Evolutionary conservation across 2,113 vertebrate species (phyloP).

Genomic region (Arizona elegans): DNA sequence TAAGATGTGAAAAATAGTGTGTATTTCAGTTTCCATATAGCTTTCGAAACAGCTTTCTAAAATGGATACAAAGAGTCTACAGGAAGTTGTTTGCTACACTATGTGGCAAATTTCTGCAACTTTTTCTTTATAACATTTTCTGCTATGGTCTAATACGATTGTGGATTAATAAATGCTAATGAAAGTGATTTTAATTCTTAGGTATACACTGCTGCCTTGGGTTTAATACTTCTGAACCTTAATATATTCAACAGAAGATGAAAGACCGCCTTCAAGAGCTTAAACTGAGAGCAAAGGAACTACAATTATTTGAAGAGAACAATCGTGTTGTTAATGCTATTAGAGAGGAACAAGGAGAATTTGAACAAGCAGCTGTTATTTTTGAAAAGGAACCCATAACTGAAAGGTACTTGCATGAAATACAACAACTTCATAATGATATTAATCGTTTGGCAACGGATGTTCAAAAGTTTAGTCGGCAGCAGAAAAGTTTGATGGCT

Average conservation of each 20-base stretch:
- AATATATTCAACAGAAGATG: constrained; percentile 68
- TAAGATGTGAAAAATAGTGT: not conserved
- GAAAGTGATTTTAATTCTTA: constrained; percentile 10
- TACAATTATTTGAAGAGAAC: constrained; percentile 54
- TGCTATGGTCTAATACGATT: not conserved
- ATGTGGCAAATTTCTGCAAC: not conserved
- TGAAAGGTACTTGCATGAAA: constrained; percentile 81
- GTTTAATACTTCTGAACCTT: constrained; percentile 6
- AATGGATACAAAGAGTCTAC: not conserved
- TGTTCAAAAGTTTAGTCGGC: constrained; percentile 82
- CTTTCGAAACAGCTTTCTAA: not conserved
- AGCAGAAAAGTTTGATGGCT: constrained; percentile 83
- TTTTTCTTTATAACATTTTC: not conserved
- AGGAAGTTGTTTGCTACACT: not conserved
- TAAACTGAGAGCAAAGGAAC: constrained; percentile 76
- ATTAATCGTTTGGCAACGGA: constrained; percentile 78
- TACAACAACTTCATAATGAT: constrained; percentile 80
- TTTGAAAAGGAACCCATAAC: constrained; percentile 87
- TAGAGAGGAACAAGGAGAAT: constrained; percentile 63
- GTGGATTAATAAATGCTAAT: not conserved
- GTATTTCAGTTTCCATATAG: not conserved
- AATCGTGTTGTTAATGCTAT: constrained; percentile 29
- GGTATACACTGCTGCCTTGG: constrained; percentile 34
- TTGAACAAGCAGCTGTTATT: constrained; percentile 82
- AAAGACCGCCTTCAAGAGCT: constrained; percentile 89